Conservation (phyloP, 2,113 vertebrate species). For the Zosterops hypoxanthus region DNA sequence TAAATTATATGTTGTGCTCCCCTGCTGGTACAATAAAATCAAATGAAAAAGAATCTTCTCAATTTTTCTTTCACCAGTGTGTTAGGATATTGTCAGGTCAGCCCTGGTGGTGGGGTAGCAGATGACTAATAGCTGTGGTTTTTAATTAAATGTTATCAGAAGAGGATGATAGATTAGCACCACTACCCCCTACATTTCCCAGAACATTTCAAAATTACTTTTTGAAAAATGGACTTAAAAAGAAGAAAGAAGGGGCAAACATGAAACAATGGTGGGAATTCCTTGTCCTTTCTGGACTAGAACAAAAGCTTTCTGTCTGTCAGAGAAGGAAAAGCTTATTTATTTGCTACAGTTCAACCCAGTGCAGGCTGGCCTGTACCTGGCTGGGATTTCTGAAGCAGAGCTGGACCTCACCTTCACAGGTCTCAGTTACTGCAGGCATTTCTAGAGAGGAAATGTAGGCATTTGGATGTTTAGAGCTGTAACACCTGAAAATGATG, state of each 20-base stretch:
- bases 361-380: not conserved
- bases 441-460: not conserved
- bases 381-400: not conserved
- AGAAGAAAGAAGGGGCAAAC: not conserved
- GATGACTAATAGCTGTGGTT: constrained; percentile 55
- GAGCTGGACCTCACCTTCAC: not conserved
- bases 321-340: not conserved
- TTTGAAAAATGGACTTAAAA: constrained; percentile 63
- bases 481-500: not conserved
- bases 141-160: constrained; percentile 71
- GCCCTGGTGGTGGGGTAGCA: constrained; percentile 21
- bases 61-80: constrained; percentile 49
- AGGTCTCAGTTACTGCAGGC: not conserved
- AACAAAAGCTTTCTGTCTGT: constrained; percentile 29
- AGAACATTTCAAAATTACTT: constrained; percentile 68
- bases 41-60: constrained; percentile 32
- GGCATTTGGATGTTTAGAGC: not conserved
- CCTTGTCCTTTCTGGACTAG: not conserved
- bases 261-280: constrained; percentile 61
- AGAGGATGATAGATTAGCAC: constrained; percentile 60
- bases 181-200: constrained; percentile 33
- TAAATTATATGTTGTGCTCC: constrained; percentile 36
- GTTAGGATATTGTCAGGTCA: constrained; percentile 53
- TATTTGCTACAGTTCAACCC: not conserved
- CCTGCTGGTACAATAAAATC: constrained; percentile 20